Evolutionary conservation across 2,888 invertebrate species (phyloP), one percentile per base, ranked within the genome.

Genomic region (Agrochola lota): DNA sequence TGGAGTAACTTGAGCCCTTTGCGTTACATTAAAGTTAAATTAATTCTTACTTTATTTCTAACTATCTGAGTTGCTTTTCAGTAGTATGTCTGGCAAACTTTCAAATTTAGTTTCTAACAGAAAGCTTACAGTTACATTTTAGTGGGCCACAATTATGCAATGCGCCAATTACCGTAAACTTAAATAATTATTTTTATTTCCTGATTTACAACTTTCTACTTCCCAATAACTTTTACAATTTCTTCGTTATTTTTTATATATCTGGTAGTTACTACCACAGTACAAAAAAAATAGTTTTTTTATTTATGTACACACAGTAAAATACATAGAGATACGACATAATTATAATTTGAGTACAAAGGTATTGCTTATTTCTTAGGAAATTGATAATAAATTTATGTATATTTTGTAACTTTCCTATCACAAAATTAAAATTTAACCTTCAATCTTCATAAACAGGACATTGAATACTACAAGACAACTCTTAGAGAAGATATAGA

Each of bases 401-500:
- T 35, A 35, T 35, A 35, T 35, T 35, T 35, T 35, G 35, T 35
- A 35, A 35, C 35, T 35, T 35, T 35, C 35, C 7, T 20, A 52
- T 52, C 20, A 20, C 6, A 1, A 17, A 49, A 20, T 52, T 52
- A 52, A 8, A 20, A 20, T 15, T 46, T 15, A 46, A 46, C 15
- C 52, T 52, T 52, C 3, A 20, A 23, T 35, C 7, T 63, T 12
- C 7, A 0, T 75, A 94, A 94, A 68, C 92, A 99, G 99, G 99
- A 99, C 96, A 97, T 99, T 88, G 99, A 99, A 94, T 97, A 98
- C 72, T 99, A 99, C 93, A 99, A 99, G 95, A 97, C 98, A 71
- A 97, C 97, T 72, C 97, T 99, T n/a, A 97, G 98, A 94, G 99
- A 99, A 93, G 99, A 99, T 89, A 98, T 99, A 87, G 98, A 98